Percentiles rank a stretch among this genome's conserved stretches.
Conservation (phyloP, 2,888 invertebrate genomes). For the Ectemnius cavifrons region DNA sequence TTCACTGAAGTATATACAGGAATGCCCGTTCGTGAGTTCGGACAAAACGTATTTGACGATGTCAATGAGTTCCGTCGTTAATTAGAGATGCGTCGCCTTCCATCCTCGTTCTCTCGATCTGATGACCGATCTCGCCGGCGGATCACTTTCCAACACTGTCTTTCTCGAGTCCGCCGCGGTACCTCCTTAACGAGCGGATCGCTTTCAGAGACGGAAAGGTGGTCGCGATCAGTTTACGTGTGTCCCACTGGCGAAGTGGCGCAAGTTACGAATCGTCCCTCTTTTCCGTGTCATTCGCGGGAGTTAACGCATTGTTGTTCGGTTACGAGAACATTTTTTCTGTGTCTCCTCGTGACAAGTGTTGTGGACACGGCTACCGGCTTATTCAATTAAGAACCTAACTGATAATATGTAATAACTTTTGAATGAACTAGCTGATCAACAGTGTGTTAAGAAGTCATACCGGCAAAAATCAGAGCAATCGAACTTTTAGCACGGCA, state of each 20-base stretch:
- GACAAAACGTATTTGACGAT: background rate
- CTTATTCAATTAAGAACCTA: too few species aligned
- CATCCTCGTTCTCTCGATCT: conserved; percentile 45
- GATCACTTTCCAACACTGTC: conserved; percentile 52
- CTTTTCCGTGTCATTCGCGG: conserved; percentile 1
- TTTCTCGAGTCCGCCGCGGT: conserved; percentile 35
- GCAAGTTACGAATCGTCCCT: conserved; percentile 36
- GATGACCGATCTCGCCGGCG: conserved; percentile 41
- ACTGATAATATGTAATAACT: too few species aligned
- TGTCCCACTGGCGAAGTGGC: conserved; percentile 34
- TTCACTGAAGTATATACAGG: too few species aligned
- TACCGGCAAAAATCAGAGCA: conserved; percentile 6
- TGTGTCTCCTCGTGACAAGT: too few species aligned
- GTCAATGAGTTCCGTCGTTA: conserved; percentile 46
- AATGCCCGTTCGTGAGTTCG: too few species aligned
- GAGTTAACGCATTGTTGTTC: background rate
- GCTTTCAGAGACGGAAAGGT: conserved; percentile 48
- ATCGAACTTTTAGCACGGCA: background rate
- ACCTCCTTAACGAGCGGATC: conserved; percentile 61
- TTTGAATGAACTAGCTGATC: too few species aligned
- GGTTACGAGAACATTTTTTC: background rate
- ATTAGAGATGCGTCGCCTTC: conserved; percentile 46
- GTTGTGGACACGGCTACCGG: too few species aligned
- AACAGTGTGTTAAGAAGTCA: too few species aligned
- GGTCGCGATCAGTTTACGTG: conserved; percentile 57